Base-by-base conservation (phyloP, 2,888 invertebrate genomes). In the Spisula subtruncata region DNA sequence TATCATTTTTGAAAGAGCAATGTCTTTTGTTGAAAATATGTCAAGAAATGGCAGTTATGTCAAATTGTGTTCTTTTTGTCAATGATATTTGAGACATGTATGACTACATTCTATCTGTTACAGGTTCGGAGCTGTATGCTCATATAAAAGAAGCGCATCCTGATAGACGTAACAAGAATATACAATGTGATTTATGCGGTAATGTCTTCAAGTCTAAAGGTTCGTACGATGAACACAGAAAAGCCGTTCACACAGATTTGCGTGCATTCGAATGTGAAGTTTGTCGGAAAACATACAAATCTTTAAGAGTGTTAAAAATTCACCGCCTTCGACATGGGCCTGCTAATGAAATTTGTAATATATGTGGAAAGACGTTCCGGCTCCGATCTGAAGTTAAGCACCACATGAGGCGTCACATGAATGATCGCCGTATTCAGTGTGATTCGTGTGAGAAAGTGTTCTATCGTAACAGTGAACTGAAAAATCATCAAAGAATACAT, bases 361-460 rank as follows among this genome's bases (percentile, higher is more conserved):
- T 91, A 20, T 96, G 96, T 90, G 94, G 93, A 0, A 96, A 96
- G 86, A 89, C 93, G 12, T 96, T 96, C 89, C 95, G 95, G 91
- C 60, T 92, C 5, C n/a, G 90, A 54, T 89, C 93, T 66, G 93
- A 92, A 54, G 92, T 92, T 16, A 92, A 90, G 25, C 90, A 90
- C 66, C 92, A 92, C 81, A 90, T 92, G 90, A 66, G 92, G 16
- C 46, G 92, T 14, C 92, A 92, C 82, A 41, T 87, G 80, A 92
- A 92, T 66, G 92, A 92, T 83, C 84, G 90, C 51, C 54, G 90
- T 12, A 92, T 92, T n/a, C 89, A 92, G 81, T 92, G 92, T 85
- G 89, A 89, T 32, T 81, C 88, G 0, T 92, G 92, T 86, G 87
- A 90, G 79, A 92, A 92, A 81, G 90, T 92, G 32, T 92, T 92